Evolutionary conservation across 64 coral and sea anemone genomes (phyloP), one percentile per base, ranked within the genome.

Genomic region (Anthopleura sola): DNA sequence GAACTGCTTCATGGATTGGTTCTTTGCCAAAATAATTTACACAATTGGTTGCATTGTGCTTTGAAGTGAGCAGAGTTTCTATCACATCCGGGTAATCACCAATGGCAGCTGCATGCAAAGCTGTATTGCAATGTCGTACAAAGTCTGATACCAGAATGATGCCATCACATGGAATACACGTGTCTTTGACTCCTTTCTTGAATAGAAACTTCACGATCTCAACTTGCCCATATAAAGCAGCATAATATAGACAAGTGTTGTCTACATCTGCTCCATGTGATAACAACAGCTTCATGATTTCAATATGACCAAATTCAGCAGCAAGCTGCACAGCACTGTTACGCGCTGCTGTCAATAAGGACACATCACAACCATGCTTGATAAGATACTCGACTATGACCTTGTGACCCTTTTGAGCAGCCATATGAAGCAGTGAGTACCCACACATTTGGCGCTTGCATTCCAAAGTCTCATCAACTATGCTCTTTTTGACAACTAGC

Each of bases 281-380:
- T 16, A 87, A 58, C 33, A 93, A 75, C 14, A 83, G 24, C 17
- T n/a, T 37, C 14, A 93, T 78, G 28, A 76, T 29, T 44, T 40
- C 44, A 32, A 87, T 40, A 60, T 92, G 58, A 6, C 90, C 90
- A 83, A 71, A 82, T 64, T 86, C 55, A 18, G 90, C 85, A 24
- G 90, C 85, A 32, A 92, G 62, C 46, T 93, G 80, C 0, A 93
- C 11, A 16, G 86, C 81, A 29, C 39, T 88, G 57, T 57, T 60
- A 37, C 78, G 49, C 3, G 53, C 31, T 18, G 38, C 32, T 14
- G 38, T 37, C 82, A 48, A 77, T n/a, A n/a, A 55, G 16, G 54
- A 49, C 17, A 80, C 36, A 50, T 62, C 82, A 10, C 78, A 37
- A 20, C 88, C 75, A 40, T 88, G 24, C 19, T 49, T 37, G 17